Evolutionary conservation across 2,888 invertebrate genomes (phyloP), one percentile per base, ranked within the genome.

Genomic region (Netelia virgata): DNA sequence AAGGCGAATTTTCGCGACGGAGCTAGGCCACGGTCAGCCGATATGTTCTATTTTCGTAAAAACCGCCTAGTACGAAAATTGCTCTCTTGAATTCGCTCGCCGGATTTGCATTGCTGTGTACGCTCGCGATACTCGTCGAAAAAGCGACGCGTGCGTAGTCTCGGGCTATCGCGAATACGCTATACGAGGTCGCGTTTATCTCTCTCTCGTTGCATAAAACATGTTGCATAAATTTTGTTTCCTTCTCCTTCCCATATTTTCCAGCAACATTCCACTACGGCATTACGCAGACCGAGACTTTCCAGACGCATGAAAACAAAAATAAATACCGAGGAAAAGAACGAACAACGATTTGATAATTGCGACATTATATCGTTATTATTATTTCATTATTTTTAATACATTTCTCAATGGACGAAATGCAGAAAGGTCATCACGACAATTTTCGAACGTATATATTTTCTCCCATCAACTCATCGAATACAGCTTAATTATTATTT

Each of bases 1-100:
- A 36, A 36, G 36, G 0, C 36, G 64, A 36, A 68, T 28, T 47
- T 69, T 63, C 47, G 28, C 55, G 36, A 41, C 50, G 20, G 43
- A 86, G 86, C 75, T 82, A 84, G 87, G 87, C 87, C 87, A 87
- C 73, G 86, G 87, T 81, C 87, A 81, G 75, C 10, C 57, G 55
- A 28, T 50, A 10, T n/a, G 59, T 77, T 84, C 84, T 84, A 84
- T 84, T 84, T 84, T 69, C 68, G 81, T 81, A 53, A 43, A 68
- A 50, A 47, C 63, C 47, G 18, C 69, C 64, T 79, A 66, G 72
- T 64, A 57, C 76, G 72, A 81, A 83, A 80, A 83, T 77, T 69
- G 11, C 14, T 47, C 47, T 47, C 47, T 47, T 14, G 14, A 47
- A 47, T 36, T 16, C 41, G 41, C 36, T 36, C 36, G 41, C 57